phyloP scores from a whole-genome alignment of 2,797 vertebrate species.

The Eulemur rubriventer region DNA sequence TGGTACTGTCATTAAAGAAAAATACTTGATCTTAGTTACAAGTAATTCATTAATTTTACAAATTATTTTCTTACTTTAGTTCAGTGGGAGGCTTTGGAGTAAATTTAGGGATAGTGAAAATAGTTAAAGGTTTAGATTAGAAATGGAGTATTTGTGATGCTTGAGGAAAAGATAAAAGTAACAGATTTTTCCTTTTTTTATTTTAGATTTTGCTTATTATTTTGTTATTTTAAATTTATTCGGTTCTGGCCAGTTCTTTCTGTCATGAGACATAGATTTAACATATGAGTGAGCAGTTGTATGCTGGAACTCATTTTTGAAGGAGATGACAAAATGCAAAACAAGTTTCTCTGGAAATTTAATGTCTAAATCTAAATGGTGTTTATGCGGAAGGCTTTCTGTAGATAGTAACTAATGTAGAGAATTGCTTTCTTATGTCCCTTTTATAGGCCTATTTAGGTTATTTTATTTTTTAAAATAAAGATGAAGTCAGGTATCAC shows the following conservation, averaged over 20 bases:
- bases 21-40: constrained; percentile 9
- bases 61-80: constrained; percentile 40
- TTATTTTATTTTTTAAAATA: constrained; percentile 25
- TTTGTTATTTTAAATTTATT: background rate
- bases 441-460: background rate
- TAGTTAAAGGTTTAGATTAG: background rate
- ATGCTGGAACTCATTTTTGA: background rate
- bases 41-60: constrained; percentile 37
- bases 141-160: background rate
- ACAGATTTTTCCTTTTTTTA: background rate
- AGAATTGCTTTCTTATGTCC: background rate
- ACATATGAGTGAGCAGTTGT: background rate
- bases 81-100: background rate
- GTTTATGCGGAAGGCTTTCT: constrained; percentile 11
- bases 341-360: background rate
- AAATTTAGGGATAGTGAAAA: background rate
- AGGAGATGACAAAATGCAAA: constrained; percentile 8
- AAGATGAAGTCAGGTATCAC: constrained; percentile 1
- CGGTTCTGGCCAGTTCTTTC: background rate
- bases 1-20: constrained; percentile 27
- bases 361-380: background rate
- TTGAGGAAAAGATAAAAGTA: background rate
- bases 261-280: background rate
- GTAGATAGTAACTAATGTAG: background rate
- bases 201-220: background rate